These are phyloP conservation scores for Apotomis turbidana DNA, from an alignment of 2,888 invertebrate species.

Conservation along the genomic window DNA sequence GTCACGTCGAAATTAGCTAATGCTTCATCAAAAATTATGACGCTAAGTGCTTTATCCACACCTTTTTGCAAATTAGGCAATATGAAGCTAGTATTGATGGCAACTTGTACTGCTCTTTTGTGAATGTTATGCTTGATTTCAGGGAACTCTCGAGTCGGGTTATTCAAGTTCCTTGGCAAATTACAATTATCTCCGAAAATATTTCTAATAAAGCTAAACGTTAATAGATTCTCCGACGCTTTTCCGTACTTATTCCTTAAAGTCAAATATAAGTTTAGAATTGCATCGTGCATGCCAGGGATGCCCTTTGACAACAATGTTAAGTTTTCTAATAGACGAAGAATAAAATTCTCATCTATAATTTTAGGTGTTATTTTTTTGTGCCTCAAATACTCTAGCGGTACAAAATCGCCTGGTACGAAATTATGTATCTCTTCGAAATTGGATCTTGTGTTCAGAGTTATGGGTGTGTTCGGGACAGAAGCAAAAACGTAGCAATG, in stretches of 20 bases:
- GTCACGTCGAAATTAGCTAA: conserved; percentile 32
- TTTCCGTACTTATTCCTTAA: conserved; percentile 64
- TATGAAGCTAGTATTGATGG: conserved; percentile 28
- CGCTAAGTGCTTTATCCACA: conserved; percentile 44
- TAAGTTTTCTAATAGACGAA: conserved; percentile 68
- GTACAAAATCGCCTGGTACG: background rate
- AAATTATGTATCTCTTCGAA: background rate
- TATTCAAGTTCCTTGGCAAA: conserved; percentile 46
- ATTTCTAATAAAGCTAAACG: conserved; percentile 64
- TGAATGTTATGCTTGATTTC: conserved; percentile 14
- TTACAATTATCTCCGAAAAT: conserved; percentile 61
- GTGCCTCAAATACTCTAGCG: background rate
- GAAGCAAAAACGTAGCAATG: conserved; percentile 62
- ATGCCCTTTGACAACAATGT: conserved; percentile 62
- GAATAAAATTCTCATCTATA: conserved; percentile 69
- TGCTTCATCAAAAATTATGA: conserved; percentile 17
- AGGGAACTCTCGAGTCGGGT: conserved; percentile 49
- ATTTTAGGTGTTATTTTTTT: conserved; percentile 56
- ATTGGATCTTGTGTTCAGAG: conserved; percentile 24
- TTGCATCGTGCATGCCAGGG: conserved; percentile 64
- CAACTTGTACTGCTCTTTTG: conserved; percentile 9
- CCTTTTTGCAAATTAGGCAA: background rate
- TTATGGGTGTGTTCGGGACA: conserved; percentile 51
- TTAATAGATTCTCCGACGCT: conserved; percentile 52
- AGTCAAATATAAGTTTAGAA: conserved; percentile 61